Evolutionary conservation across 2,888 invertebrate genomes (phyloP).

Genomic region (Hirtodrosophila alboralis): DNA sequence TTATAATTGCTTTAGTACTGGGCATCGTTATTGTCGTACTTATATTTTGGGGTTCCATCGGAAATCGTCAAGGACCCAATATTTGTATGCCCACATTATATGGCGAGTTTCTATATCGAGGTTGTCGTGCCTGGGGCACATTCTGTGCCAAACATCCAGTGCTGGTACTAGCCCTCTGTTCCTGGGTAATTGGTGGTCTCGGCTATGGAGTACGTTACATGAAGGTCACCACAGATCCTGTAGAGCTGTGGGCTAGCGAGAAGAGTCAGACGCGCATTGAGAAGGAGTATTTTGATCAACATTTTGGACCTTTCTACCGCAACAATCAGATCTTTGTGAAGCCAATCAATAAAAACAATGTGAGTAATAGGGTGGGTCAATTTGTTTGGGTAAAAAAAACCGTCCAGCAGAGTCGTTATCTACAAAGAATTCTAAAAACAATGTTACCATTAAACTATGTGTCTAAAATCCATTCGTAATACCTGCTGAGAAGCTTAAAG

Average conservation of each 20-base stretch:
- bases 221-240: conserved; percentile 93
- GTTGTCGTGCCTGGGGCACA: conserved; percentile 84
- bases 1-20: conserved; percentile 87
- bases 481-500: too few relatives aligned
- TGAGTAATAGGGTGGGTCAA: too few relatives aligned
- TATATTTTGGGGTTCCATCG: conserved; percentile 55
- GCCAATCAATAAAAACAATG: conserved; percentile 86
- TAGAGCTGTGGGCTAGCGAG: conserved; percentile 96
- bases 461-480: too few relatives aligned
- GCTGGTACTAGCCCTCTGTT: conserved; percentile 87
- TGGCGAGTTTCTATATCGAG: conserved; percentile 82
- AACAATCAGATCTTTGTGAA: conserved; percentile 95
- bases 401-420: too few relatives aligned
- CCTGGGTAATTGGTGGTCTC: conserved; percentile 86
- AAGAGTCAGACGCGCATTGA: conserved; percentile 91
- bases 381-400: too few relatives aligned
- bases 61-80: conserved; percentile 19
- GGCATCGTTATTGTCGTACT: conserved; percentile 83
- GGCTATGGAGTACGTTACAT: conserved; percentile 88
- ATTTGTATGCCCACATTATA: conserved; percentile 69
- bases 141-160: conserved; percentile 89
- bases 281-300: conserved; percentile 93
- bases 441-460: too few relatives aligned
- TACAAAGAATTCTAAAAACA: too few relatives aligned
- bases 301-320: conserved; percentile 95